A percentile compares a stretch with the other conserved stretches of the same genome.
These are phyloP conservation scores for Lucilia cuprina DNA, from an alignment of 1,140 invertebrate species.

Conservation along the genomic window DNA sequence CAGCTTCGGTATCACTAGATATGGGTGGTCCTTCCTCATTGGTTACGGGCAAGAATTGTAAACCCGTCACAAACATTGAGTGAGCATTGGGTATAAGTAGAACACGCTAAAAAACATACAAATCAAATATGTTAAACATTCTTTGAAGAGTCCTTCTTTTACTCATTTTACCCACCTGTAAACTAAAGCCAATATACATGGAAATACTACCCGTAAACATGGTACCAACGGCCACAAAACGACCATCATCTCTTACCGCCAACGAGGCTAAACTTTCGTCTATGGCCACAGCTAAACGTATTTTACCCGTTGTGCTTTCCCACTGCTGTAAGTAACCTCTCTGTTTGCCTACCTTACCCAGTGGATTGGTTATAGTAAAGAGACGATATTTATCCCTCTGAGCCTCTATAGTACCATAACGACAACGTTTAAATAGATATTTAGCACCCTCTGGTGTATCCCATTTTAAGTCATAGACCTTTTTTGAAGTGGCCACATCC, in stretches of 20 bases:
- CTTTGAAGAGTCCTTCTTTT: not conserved
- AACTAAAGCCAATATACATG: conserved; percentile 90
- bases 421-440: conserved; percentile 84
- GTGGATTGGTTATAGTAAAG: conserved; percentile 84
- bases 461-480: conserved; percentile 71
- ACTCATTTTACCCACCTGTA: conserved; percentile 73
- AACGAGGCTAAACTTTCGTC: conserved; percentile 83
- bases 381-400: conserved; percentile 72
- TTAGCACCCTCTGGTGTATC: conserved; percentile 73
- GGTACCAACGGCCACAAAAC: conserved; percentile 89
- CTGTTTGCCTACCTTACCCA: conserved; percentile 72
- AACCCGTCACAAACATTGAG: conserved; percentile 92
- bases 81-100: conserved; percentile 84
- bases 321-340: conserved; percentile 77
- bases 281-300: conserved; percentile 67
- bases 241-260: conserved; percentile 88
- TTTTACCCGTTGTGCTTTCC: conserved; percentile 68
- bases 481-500: conserved; percentile 69
- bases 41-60: conserved; percentile 84
- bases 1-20: conserved; percentile 78
- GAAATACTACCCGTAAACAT: conserved; percentile 91
- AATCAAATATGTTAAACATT: not conserved
- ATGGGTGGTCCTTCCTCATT: conserved; percentile 69
- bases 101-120: conserved; percentile 70
- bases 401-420: conserved; percentile 75